These are phyloP conservation scores for Watsonalla binaria DNA, from an alignment of 2,888 invertebrate species.

Conservation along the genomic window DNA sequence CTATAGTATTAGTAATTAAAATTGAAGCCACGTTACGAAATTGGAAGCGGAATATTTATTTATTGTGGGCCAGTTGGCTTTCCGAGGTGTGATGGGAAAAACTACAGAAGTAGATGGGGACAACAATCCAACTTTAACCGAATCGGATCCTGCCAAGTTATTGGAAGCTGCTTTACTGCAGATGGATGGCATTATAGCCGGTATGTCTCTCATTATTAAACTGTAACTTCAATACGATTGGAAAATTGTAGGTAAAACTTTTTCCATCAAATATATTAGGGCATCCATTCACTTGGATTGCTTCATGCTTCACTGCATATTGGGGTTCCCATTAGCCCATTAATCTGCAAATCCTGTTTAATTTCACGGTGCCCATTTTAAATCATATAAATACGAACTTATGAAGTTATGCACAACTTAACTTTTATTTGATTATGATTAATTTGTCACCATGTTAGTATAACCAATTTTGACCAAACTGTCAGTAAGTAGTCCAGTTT, in stretches of 20 bases:
- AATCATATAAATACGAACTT: neutral
- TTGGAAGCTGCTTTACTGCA: slow-evolving; percentile 91
- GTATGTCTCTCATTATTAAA: slow-evolving; percentile 55
- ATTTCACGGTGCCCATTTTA: neutral
- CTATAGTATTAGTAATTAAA: neutral
- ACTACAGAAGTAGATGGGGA: slow-evolving; percentile 70
- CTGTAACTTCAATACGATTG: neutral
- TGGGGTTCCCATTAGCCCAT: slow-evolving; percentile 34
- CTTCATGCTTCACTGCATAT: slow-evolving; percentile 45
- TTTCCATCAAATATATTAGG: neutral
- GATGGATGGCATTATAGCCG: slow-evolving; percentile 93
- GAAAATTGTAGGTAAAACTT: neutral
- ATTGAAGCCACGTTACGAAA: neutral
- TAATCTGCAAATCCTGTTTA: slow-evolving; percentile 4
- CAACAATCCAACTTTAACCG: slow-evolving; percentile 75
- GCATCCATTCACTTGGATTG: slow-evolving; percentile 15
- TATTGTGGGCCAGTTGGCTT: neutral
- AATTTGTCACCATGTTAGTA: too few species aligned
- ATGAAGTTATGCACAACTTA: neutral
- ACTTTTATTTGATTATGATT: too few species aligned
- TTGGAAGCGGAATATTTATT: neutral
- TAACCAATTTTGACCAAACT: too few species aligned
- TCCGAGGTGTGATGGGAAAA: slow-evolving; percentile 63
- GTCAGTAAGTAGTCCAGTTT: too few species aligned
- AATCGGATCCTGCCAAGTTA: slow-evolving; percentile 92